Evolutionary conservation across 2,888 invertebrate species (phyloP).

Genomic region (Stegana nigrithorax): DNA sequence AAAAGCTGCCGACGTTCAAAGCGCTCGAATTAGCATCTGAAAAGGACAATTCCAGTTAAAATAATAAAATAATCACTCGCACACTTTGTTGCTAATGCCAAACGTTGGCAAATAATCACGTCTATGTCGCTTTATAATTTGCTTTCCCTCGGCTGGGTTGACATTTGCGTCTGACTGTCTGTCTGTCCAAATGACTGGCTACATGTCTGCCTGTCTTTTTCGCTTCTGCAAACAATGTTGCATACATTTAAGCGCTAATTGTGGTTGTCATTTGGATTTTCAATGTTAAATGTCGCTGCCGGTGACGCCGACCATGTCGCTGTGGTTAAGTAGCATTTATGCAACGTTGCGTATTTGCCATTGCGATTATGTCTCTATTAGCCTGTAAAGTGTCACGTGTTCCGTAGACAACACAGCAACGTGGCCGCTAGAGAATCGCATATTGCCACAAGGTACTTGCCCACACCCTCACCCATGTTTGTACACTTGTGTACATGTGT

Average conservation of each 20-base stretch:
- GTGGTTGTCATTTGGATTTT: slow-evolving; percentile 29
- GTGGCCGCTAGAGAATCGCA: not conserved
- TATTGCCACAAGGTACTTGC: too few species aligned
- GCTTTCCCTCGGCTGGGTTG: too few species aligned
- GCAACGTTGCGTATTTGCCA: slow-evolving; percentile 44
- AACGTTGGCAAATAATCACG: not conserved
- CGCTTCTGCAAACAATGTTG: slow-evolving; percentile 35
- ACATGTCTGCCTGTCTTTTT: too few species aligned
- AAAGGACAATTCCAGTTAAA: too few species aligned
- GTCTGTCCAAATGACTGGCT: too few species aligned
- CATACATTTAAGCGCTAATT: slow-evolving; percentile 43
- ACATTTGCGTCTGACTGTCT: too few species aligned
- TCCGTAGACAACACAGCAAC: not conserved
- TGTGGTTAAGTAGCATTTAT: slow-evolving; percentile 37
- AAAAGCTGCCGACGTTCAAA: slow-evolving; percentile 14
- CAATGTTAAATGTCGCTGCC: slow-evolving; percentile 22
- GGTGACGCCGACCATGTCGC: not conserved
- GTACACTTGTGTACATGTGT: not conserved
- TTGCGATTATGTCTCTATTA: slow-evolving; percentile 45
- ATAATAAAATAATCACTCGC: not conserved
- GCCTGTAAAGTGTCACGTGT: slow-evolving; percentile 41
- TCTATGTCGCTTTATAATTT: too few species aligned
- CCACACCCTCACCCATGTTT: slow-evolving; percentile 3
- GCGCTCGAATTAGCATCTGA: slow-evolving; percentile 7
- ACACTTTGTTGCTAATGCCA: not conserved